Percentiles rank a stretch among this genome's conserved stretches.
Conservation (phyloP, 92 coral and sea anemone species). For the Meandrina meandrites region DNA sequence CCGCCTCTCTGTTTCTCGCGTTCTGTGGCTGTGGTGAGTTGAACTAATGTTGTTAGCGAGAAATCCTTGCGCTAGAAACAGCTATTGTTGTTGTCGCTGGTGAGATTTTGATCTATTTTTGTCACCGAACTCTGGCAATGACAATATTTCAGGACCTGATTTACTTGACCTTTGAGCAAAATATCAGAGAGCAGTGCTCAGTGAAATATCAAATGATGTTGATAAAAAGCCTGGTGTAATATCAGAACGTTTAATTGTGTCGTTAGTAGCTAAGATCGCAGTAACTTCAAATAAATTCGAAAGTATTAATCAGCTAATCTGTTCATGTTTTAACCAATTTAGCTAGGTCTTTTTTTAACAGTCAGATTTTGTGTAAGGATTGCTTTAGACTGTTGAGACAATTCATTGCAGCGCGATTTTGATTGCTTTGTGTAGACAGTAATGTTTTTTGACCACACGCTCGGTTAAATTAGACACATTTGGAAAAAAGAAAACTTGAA, state of each 20-base stretch:
- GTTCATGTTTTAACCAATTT: neutral
- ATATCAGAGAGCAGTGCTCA: neutral
- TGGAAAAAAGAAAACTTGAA: neutral
- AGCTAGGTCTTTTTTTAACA: neutral
- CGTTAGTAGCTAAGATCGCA: neutral
- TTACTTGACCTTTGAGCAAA: neutral
- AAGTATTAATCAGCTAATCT: too few relatives aligned
- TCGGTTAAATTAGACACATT: neutral
- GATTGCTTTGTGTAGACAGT: too few relatives aligned
- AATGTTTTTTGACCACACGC: neutral
- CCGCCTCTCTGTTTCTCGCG: neutral
- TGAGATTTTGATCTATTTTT: neutral
- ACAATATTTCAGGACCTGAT: neutral
- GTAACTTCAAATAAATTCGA: neutral
- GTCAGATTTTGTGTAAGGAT: neutral
- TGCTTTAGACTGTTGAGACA: neutral
- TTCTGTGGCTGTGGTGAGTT: slow-evolving; percentile 30
- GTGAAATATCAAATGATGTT: neutral
- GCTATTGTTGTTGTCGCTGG: neutral
- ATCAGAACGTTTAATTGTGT: too few relatives aligned
- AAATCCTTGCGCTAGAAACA: neutral
- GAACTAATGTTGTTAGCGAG: neutral
- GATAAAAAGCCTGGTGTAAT: too few relatives aligned
- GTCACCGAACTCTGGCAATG: neutral
- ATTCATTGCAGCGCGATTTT: neutral